Base-by-base conservation (phyloP, 2,113 vertebrate species). In the Corapipo altera region DNA sequence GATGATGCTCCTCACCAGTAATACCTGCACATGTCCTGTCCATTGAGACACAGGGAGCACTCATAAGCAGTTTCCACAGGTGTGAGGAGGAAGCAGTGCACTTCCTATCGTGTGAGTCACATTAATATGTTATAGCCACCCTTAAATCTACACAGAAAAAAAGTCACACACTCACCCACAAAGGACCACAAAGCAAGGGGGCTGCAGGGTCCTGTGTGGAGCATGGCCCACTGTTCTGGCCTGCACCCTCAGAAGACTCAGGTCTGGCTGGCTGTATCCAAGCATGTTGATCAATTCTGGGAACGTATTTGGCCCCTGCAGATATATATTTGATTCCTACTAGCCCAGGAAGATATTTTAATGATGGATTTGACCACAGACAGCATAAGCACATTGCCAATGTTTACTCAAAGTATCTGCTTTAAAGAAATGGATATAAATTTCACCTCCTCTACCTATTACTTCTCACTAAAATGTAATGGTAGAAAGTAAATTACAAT, bases 211-310 rank as follows among this genome's bases (percentile, higher is more conserved):
- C 22, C 61, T 14, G 14, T n/a, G 0, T 51, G 54, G 41, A 72
- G 48, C 39, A 32, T 1, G 2, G 9, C 9, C 21, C 23, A 16
- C 20, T 3, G 0, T 30, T 33, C 43, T 19, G 6, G 17, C 23
- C 52, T 41, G 21, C 5, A 1, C 3, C 5, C 46, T 28, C 51
- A 11, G 46, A 15, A 76, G 32, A 39, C n/a, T 57, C 49, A 37
- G 20, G 8, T 16, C 24, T 35, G 19, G 18, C 35, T 77, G 13
- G 24, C 46, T 39, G 19, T 5, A 75, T 6, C 15, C 15, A 26
- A 1, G 9, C 1, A 0, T 9, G 14, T 23, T 1, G 0, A 64
- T 10, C 18, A 61, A 18, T 62, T 81, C 52, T 26, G 9, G 18
- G 15, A 66, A 71, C 0, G 2, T 28, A 33, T 44, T 14, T 70